Evolutionary conservation across 2,113 vertebrate genomes (phyloP).

Genomic region (Mugil cephalus): DNA sequence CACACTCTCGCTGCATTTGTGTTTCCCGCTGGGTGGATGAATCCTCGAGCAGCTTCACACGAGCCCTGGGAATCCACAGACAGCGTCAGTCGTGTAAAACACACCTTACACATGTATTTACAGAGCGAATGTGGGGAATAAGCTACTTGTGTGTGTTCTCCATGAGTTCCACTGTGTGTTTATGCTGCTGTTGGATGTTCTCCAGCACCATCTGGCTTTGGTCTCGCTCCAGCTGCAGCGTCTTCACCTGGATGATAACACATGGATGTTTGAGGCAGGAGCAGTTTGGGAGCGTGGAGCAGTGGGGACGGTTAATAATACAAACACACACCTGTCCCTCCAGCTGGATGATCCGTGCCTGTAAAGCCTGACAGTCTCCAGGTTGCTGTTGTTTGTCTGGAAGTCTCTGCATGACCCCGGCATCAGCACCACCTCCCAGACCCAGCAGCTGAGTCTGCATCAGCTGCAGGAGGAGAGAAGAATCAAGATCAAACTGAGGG

Average conservation of each 20-base stretch:
- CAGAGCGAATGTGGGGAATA: not conserved
- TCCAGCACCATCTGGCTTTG: slow-evolving; percentile 86
- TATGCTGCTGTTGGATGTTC: slow-evolving; percentile 85
- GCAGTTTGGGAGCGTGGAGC: not conserved
- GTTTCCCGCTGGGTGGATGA: slow-evolving; percentile 80
- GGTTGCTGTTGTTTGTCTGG: slow-evolving; percentile 61
- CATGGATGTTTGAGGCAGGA: not conserved
- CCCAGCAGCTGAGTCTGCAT: slow-evolving; percentile 75
- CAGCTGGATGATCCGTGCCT: slow-evolving; percentile 81
- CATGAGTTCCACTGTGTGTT: slow-evolving; percentile 86
- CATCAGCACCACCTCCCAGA: slow-evolving; percentile 56
- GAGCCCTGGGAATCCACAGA: slow-evolving; percentile 75
- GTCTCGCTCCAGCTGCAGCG: slow-evolving; percentile 85
- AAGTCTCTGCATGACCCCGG: slow-evolving; percentile 52
- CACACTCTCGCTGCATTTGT: slow-evolving; percentile 80
- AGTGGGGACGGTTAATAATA: not conserved
- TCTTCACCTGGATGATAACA: slow-evolving; percentile 82
- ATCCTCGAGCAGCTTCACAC: slow-evolving; percentile 87
- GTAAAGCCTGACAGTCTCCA: slow-evolving; percentile 72
- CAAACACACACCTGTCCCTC: slow-evolving; percentile 85
- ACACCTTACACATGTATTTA: too few species aligned
- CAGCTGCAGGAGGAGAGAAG: slow-evolving; percentile 61
- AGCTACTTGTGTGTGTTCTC: slow-evolving; percentile 87
- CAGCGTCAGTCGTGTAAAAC: not conserved
- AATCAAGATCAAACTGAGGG: not conserved